A percentile compares a stretch with the other conserved stretches of the same genome.
Conservation (phyloP, 2,113 vertebrate species). For the Ophthalmolycus amberensis region DNA sequence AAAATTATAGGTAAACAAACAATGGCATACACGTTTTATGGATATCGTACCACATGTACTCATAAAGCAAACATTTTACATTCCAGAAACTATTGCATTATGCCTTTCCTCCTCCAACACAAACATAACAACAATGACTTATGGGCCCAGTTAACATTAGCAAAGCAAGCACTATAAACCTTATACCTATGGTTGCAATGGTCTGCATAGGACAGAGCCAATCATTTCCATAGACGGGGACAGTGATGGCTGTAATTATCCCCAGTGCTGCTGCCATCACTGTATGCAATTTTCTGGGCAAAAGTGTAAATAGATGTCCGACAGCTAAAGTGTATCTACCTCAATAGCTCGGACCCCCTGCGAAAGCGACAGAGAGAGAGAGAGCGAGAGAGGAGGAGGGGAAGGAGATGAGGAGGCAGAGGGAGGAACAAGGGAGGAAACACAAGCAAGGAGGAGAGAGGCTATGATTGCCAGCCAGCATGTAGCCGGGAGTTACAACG, state of each 20-base stretch:
- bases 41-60: not conserved
- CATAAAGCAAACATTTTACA: not conserved
- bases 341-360: constrained; percentile 55
- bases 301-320: constrained; percentile 35
- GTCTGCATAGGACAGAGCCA: constrained; percentile 1
- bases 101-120: not conserved
- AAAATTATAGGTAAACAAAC: not conserved
- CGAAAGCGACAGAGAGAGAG: constrained; percentile 17
- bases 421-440: constrained; percentile 50
- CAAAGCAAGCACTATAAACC: constrained; percentile 11
- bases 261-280: not conserved
- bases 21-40: not conserved
- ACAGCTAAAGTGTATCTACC: constrained; percentile 42
- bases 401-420: constrained; percentile 55
- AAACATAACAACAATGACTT: constrained; percentile 7
- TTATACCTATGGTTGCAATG: constrained; percentile 10
- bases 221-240: constrained; percentile 6
- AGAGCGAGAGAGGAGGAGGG: constrained; percentile 38
- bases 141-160: not conserved
- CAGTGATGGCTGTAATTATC: constrained; percentile 57
- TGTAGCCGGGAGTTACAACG: constrained; percentile 74
- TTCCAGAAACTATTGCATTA: not conserved
- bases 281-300: constrained; percentile 34
- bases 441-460: constrained; percentile 60
- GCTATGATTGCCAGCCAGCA: constrained; percentile 77